Evolutionary conservation across 2,888 invertebrate species (phyloP), one percentile per base, ranked within the genome.

Genomic region (Conops quadrifasciatus): DNA sequence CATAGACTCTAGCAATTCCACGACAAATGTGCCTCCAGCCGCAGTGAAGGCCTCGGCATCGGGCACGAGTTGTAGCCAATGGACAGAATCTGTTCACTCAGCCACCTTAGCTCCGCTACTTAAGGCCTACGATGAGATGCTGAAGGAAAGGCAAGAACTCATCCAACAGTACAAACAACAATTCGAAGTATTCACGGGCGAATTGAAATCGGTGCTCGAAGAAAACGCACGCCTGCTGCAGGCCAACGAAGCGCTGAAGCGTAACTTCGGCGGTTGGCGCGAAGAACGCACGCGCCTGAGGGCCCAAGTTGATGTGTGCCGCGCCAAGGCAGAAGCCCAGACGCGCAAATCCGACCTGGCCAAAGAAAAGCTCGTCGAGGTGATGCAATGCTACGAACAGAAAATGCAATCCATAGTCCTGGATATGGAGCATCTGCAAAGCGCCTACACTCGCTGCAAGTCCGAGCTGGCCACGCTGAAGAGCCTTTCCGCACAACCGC

Each of bases 61-160:
- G 13, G 7, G 73, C 26, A 28, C n/a, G n/a, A n/a, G n/a, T n/a
- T n/a, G n/a, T n/a, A n/a, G n/a, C n/a, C 43, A 74, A 7, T 76
- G 78, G 74, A 76, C 79, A 76, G 79, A 77, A 1, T 60, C 77
- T 0, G 73, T 85, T 5, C 81, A 79, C 26, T 79, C 80, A 45
- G 79, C 84, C 67, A 83, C 87, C 73, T 59, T 87, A 84, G 89
- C 88, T 0, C 94, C 94, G 0, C 86, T 94, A 4, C 87, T 94
- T 74, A 91, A 92, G 80, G 92, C 94, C 0, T 94, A 94, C 79
- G 92, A 93, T 83, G 93, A 94, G 80, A 92, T 91, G 74, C 83
- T 94, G 0, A 88, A 88, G 77, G 94, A 94, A 78, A 94, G 94
- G 80, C 91, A 92, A 71, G 89, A 89, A 53, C 88, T 94, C 0